Base-by-base conservation (phyloP, 2,797 vertebrate species). In the Chelonia mydas region DNA sequence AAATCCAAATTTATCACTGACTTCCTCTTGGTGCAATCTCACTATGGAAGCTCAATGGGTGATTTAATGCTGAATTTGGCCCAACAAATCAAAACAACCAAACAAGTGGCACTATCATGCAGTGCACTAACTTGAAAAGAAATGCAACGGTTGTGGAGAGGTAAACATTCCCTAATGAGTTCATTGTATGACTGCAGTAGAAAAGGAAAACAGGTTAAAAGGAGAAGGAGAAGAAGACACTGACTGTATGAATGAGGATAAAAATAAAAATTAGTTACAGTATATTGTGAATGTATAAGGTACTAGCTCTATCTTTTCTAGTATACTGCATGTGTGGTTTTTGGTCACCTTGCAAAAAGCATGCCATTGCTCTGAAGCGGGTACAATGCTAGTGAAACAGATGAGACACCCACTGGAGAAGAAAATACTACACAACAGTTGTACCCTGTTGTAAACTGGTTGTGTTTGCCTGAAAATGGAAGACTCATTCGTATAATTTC, bases 191-290 rank as follows among this genome's bases (percentile, higher is more conserved):
- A 95, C 95, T 95, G 93, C 91, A 94, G 95, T 94, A 96, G 90
- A 97, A 97, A 97, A 97, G 96, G 95, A 97, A 97, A 97, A 97
- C 97, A 97, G 96, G 97, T 97, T 96, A 92, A 97, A 95, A 59
- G 92, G 89, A 96, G 97, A 97, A 94, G 89, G 57, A 83, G 92
- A 84, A 97, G 92, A 97, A 97, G 93, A 76, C n/a, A 72, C 93
- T 97, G 95, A 96, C 87, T 92, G 77, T 96, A 97, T 96, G 95
- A 96, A 97, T 95, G 97, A 97, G 95, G 95, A 97, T 96, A 97
- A 97, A 97, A 97, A 95, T 90, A 94, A 93, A 97, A 97, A 97
- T 97, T 95, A 97, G 95, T 97, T 97, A 96, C 96, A 97, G 95
- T 94, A 92, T 95, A 96, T 1, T 3, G 94, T 95, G 95, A 95